Evolutionary conservation across 1,140 invertebrate genomes (phyloP), one percentile per base, ranked within the genome.

Genomic region (Zophobas atratus): DNA sequence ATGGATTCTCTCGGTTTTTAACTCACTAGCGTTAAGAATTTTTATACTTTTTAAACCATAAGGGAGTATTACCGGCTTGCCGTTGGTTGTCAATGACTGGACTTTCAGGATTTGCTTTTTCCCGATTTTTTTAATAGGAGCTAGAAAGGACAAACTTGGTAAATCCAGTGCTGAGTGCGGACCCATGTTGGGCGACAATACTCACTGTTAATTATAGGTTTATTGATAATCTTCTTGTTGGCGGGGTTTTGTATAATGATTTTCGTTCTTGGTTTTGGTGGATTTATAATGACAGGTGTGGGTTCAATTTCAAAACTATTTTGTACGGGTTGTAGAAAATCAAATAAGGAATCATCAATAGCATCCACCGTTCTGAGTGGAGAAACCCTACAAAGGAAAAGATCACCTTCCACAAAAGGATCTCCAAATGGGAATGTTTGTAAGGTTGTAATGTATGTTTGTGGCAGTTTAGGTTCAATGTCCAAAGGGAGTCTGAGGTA

Each of bases 31-130:
- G 77, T 92, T 93, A 46, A 94, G 90, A n/a, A 94, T 93, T 85
- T 93, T 93, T 56, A 93, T 92, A 81, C 93, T 91, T 82, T 92
- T 93, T 36, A 93, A 86, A n/a, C 89, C 92, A 1, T 93, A 89
- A 0, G 92, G 93, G 48, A 93, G 84, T 0, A 94, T 85, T 67
- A 94, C 91, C 0, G 92, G 93, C 1, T 92, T 87, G 75, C 84
- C 80, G 70, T 85, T 83, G 73, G 87, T 89, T 20, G 87, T 86
- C 83, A 90, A 86, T 0, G 88, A 87, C 8, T 89, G 89, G 0
- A 90, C 89, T 75, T 89, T 82, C 20, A 90, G 88, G n/a, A 90
- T 87, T 81, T 89, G 87, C 46, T 89, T 0, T 85, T 86, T 8
- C 86, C 87, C 2, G 86, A 48, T 63, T 76, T 79, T 82, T 78